Conservation (phyloP, 2,888 invertebrate species). For the Amblyjoppa proteus region DNA sequence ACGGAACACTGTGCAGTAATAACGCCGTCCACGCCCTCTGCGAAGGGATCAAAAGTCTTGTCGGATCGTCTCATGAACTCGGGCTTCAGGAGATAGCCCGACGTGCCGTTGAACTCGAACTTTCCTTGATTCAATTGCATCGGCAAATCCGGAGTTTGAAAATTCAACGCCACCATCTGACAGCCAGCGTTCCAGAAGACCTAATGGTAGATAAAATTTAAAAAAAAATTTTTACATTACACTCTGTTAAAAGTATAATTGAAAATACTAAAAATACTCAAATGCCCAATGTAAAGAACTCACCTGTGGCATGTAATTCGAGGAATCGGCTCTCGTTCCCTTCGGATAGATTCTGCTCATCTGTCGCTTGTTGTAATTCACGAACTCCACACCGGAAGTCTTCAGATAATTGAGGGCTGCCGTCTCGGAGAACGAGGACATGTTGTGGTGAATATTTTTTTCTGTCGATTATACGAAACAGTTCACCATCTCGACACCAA, state of each 20-base stretch:
- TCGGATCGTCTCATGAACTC: slow-evolving; percentile 91
- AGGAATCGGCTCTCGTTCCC: slow-evolving; percentile 99
- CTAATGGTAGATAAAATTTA: slow-evolving; percentile 79
- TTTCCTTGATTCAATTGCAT: slow-evolving; percentile 92
- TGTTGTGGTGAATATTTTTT: slow-evolving; percentile 98
- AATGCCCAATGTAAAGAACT: slow-evolving; percentile 7
- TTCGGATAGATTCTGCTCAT: slow-evolving; percentile 99
- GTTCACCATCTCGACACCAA: too few species aligned
- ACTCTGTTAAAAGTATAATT: background rate
- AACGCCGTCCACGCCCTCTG: slow-evolving; percentile 91
- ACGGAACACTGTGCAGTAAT: slow-evolving; percentile 90
- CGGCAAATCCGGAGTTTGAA: slow-evolving; percentile 89
- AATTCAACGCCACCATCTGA: slow-evolving; percentile 91
- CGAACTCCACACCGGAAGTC: slow-evolving; percentile 98
- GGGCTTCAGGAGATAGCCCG: slow-evolving; percentile 89
- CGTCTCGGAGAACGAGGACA: slow-evolving; percentile 99
- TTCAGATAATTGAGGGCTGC: slow-evolving; percentile 98
- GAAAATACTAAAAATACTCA: background rate
- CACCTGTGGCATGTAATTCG: slow-evolving; percentile 99
- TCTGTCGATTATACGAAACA: slow-evolving; percentile 87
- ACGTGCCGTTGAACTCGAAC: slow-evolving; percentile 90
- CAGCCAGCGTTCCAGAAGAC: slow-evolving; percentile 92
- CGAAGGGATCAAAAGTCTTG: slow-evolving; percentile 90
- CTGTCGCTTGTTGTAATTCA: slow-evolving; percentile 99
- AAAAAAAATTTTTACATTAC: background rate